Conservation (phyloP, 1,140 invertebrate species). For the Drosophila mojavensis region DNA sequence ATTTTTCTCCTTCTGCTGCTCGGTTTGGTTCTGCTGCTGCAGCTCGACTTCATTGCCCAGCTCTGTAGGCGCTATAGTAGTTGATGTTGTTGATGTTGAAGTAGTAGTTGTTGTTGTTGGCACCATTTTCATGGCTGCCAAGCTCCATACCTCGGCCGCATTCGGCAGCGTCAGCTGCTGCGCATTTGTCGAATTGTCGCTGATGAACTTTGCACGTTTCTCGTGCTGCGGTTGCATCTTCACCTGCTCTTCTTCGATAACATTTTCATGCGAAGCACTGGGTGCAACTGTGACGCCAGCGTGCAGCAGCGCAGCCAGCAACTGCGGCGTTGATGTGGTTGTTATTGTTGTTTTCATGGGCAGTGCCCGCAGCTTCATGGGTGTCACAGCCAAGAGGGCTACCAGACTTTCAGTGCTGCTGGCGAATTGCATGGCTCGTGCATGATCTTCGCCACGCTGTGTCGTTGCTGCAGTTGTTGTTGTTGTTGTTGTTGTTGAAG, state of each 20-base stretch:
- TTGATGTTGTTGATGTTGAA: slow-evolving; percentile 20
- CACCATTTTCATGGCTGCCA: slow-evolving; percentile 73
- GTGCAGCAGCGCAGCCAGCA: slow-evolving; percentile 40
- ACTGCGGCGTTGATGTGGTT: slow-evolving; percentile 37
- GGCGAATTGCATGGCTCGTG: slow-evolving; percentile 51
- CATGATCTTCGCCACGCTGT: slow-evolving; percentile 44
- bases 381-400: slow-evolving; percentile 37
- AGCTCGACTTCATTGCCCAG: slow-evolving; percentile 62
- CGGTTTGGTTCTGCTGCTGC: slow-evolving; percentile 36
- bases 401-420: slow-evolving; percentile 39
- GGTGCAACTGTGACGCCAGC: slow-evolving; percentile 29
- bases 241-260: slow-evolving; percentile 50
- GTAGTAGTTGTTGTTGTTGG: slow-evolving; percentile 33
- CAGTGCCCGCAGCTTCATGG: slow-evolving; percentile 63
- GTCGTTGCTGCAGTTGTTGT: slow-evolving; percentile 1
- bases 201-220: slow-evolving; percentile 74
- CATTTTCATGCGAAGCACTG: slow-evolving; percentile 59
- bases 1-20: slow-evolving; percentile 65
- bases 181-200: slow-evolving; percentile 76
- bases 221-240: slow-evolving; percentile 48
- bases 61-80: slow-evolving; percentile 28
- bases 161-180: slow-evolving; percentile 72
- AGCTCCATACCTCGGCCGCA: slow-evolving; percentile 69
- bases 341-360: slow-evolving; percentile 37
- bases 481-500: not conserved